Evolutionary conservation across 2,888 invertebrate genomes (phyloP).

Genomic region (Tetragnatha montana): DNA sequence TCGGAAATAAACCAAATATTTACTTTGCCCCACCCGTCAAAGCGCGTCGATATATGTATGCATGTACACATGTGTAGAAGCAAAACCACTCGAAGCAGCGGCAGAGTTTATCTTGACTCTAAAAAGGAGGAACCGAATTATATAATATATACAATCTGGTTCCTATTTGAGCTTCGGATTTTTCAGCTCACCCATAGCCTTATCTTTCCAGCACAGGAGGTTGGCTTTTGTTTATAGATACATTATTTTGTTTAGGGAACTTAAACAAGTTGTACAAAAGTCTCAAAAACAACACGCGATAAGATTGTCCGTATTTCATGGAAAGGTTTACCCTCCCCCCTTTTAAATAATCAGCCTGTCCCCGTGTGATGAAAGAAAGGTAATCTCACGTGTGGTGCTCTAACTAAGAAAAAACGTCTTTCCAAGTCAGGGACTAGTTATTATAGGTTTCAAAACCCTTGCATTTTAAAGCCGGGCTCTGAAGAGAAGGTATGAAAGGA

Average conservation of each 20-base stretch:
- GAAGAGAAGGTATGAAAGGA: neutral
- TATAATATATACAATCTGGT: slow-evolving; percentile 48
- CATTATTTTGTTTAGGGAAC: slow-evolving; percentile 40
- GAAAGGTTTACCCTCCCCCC: neutral
- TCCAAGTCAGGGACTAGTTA: neutral
- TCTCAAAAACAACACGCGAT: neutral
- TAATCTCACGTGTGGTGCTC: neutral
- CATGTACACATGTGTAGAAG: slow-evolving; percentile 44
- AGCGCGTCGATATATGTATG: slow-evolving; percentile 39
- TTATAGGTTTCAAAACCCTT: neutral
- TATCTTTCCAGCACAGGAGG: slow-evolving; percentile 52
- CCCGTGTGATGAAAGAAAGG: neutral
- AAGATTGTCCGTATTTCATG: slow-evolving; percentile 29
- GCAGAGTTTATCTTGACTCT: slow-evolving; percentile 41
- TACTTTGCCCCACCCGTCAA: slow-evolving; percentile 28
- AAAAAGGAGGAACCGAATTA: slow-evolving; percentile 19
- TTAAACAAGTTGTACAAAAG: slow-evolving; percentile 42
- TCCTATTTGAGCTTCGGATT: slow-evolving; percentile 53
- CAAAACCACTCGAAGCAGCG: slow-evolving; percentile 12
- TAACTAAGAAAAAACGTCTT: neutral
- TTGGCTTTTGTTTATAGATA: slow-evolving; percentile 35
- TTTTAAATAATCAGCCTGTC: neutral
- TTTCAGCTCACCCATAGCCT: slow-evolving; percentile 37
- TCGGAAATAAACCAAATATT: slow-evolving; percentile 59
- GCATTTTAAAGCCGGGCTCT: neutral